These are phyloP conservation scores for Pasiphila rectangulata DNA, from an alignment of 2,888 invertebrate species.

Conservation along the genomic window DNA sequence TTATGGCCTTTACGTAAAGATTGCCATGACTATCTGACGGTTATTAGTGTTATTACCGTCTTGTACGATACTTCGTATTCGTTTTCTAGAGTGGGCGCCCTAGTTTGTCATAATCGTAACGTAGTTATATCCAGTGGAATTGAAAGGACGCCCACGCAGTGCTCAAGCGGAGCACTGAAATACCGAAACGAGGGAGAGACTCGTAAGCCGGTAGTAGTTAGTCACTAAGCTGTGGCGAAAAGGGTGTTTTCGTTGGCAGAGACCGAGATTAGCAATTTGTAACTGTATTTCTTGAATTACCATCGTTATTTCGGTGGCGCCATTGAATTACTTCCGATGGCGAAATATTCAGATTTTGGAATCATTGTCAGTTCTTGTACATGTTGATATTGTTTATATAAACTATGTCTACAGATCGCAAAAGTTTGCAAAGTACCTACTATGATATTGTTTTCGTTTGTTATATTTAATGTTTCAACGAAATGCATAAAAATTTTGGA, in stretches of 20 bases:
- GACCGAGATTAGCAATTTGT: slow-evolving; percentile 21
- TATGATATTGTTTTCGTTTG: too few species aligned
- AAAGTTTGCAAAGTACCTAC: too few species aligned
- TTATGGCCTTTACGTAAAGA: too few species aligned
- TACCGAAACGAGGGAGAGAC: slow-evolving; percentile 9
- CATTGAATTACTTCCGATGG: slow-evolving; percentile 17
- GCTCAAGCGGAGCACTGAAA: slow-evolving; percentile 8
- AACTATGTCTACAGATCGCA: too few species aligned
- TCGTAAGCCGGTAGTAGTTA: neutral
- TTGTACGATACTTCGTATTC: too few species aligned
- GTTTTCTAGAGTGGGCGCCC: too few species aligned
- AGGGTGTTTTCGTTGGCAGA: slow-evolving; percentile 17
- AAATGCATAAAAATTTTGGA: too few species aligned
- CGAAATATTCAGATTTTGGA: slow-evolving; percentile 7
- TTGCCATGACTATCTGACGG: neutral
- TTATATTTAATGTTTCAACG: too few species aligned
- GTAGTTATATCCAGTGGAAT: slow-evolving; percentile 30
- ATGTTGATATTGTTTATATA: too few species aligned
- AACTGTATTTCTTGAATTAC: slow-evolving; percentile 22
- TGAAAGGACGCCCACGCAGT: slow-evolving; percentile 27
- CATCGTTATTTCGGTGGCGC: slow-evolving; percentile 10
- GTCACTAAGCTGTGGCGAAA: slow-evolving; percentile 12
- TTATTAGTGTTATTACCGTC: too few species aligned
- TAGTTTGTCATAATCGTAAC: slow-evolving; percentile 39
- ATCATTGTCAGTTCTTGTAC: slow-evolving; percentile 2